Evolutionary conservation across 2,113 vertebrate genomes (phyloP), one percentile per base, ranked within the genome.

Genomic region (Gyps fulvus): DNA sequence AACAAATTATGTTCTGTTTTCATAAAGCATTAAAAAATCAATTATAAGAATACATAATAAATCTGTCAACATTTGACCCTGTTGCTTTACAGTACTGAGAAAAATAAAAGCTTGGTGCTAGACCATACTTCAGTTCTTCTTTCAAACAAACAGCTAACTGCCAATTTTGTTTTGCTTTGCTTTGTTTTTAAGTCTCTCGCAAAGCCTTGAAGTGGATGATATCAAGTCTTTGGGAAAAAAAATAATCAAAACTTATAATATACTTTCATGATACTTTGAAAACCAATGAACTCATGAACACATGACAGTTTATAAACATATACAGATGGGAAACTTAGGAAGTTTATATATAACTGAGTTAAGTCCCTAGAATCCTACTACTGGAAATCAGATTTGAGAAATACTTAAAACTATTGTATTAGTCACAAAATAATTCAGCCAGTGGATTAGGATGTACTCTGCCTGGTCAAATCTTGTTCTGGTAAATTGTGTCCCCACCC

Each of bases 361-460:
- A 97, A 95, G 43, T 72, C 91, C 65, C 73, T 79, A 40, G 42
- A 96, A 96, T 94, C 87, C 89, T 91, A 58, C 59, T 89, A 34
- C 38, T 84, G 19, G 19, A 93, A 96, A 95, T 71, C 49, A 94
- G 84, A 93, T 95, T 96, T 90, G 36, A 82, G 36, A 94, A 93
- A 82, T 69, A 67, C 19, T 84, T 89, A 65, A 65, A 94, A 76
- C 65, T 76, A 87, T 50, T 91, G 34, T 57, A 91, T 94, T 93
- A 93, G 78, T 87, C 84, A 93, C 69, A 95, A 69, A 95, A 87
- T 82, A 91, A 96, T 94, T 95, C 77, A 94, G 59, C 12, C 52
- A 87, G 81, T 82, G 87, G 89, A 96, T 96, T 96, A 97, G 78
- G 66, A 93, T 58, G 52, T 72, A 96, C 36, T 91, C 65, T 82